Evolutionary conservation across 2,113 vertebrate genomes (phyloP).

Genomic region (Vicugna pacos): DNA sequence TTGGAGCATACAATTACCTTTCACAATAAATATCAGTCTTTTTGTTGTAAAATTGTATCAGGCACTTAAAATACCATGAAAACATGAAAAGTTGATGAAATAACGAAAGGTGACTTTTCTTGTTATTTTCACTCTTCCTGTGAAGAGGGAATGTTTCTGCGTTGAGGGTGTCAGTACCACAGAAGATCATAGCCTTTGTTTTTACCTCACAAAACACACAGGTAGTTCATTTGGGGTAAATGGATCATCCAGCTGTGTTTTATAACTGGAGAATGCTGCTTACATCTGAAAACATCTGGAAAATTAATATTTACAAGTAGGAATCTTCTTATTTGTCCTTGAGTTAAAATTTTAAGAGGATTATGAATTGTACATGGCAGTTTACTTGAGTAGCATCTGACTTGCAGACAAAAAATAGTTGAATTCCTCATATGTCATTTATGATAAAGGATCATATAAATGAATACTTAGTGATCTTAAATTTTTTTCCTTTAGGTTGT

Average conservation of each 20-base stretch:
- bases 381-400: constrained; percentile 21
- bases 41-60: constrained; percentile 69
- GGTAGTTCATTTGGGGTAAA: background rate
- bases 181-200: background rate
- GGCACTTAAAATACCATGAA: background rate
- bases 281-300: constrained; percentile 28
- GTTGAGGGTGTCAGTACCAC: background rate
- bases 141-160: background rate
- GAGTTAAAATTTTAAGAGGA: constrained; percentile 39
- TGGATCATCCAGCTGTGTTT: constrained; percentile 10
- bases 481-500: background rate
- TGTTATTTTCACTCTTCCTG: background rate
- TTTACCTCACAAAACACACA: background rate
- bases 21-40: constrained; percentile 58
- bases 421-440: background rate
- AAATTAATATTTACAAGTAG: constrained; percentile 33
- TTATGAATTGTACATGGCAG: background rate
- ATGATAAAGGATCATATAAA: background rate
- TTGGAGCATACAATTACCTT: constrained; percentile 5
- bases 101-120: background rate
- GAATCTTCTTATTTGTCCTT: background rate
- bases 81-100: background rate
- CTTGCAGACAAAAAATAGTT: background rate
- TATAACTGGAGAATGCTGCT: background rate
- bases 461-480: background rate